Percentiles rank a stretch among this genome's conserved stretches.
Evolutionary conservation across 2,797 vertebrate genomes (phyloP).

Genomic region (Chaetodon trifasciatus): DNA sequence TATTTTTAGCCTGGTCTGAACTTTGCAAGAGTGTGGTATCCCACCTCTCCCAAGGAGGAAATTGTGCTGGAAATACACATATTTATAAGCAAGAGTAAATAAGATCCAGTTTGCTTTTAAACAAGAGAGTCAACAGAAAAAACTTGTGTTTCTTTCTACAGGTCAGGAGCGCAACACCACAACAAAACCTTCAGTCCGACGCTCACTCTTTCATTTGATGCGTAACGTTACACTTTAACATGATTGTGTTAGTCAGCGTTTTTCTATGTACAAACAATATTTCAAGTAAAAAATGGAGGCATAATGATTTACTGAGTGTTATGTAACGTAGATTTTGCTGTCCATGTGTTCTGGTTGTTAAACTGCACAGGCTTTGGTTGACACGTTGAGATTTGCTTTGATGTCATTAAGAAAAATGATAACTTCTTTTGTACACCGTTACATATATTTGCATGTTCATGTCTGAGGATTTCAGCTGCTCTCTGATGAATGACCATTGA

Average conservation of each 20-base stretch:
- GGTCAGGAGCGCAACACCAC: background rate
- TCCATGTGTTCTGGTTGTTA: background rate
- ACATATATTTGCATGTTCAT: background rate
- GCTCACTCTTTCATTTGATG: background rate
- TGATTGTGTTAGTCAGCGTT: background rate
- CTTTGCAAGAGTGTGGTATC: background rate
- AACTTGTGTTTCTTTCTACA: background rate
- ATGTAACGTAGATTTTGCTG: background rate
- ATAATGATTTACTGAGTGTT: background rate
- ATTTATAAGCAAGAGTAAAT: background rate
- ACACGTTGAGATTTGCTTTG: background rate
- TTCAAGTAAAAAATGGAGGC: background rate
- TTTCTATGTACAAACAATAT: background rate
- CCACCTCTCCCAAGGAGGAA: background rate
- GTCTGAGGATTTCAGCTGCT: background rate
- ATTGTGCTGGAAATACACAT: conserved; percentile 12
- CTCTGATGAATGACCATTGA: too few relatives aligned
- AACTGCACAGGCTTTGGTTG: background rate
- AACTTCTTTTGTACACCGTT: background rate
- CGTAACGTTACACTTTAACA: background rate
- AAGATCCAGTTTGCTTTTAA: background rate
- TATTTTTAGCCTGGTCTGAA: conserved; percentile 21
- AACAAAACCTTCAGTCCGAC: background rate
- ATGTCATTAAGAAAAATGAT: background rate
- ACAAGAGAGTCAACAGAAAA: background rate